Base-by-base conservation (phyloP, 2,888 invertebrate genomes). In the Sthenelais limicola region DNA sequence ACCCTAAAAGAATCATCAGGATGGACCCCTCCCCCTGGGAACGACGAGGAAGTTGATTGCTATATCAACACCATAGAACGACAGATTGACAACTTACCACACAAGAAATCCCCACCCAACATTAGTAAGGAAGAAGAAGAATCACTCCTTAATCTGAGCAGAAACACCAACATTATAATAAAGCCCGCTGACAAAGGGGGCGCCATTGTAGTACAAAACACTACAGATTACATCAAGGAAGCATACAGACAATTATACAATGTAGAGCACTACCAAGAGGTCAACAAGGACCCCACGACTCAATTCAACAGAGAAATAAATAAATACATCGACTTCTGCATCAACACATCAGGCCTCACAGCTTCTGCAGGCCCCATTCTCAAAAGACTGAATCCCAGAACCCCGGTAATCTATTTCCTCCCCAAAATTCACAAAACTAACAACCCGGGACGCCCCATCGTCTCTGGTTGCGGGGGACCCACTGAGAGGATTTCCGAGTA, bases 161-260 rank as follows among this genome's bases (percentile, higher is more conserved):
- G 33, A 1, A n/a, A 56, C 18, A 1, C 12, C 26, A 28, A 32
- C 32, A 5, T 56, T 15, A 32, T 56, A 5, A 56, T 56, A 7
- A 28, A 28, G 32, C 7, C 26, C 4, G 56, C 56, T 12, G 56
- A 56, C 32, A 56, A 56, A 56, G 56, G 56, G 28, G 56, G 56
- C 12, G 56, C 56, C 5, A 28, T 56, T 33, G 56, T 56, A 15
- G 3, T 56, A 1, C 12, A 15, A 21, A 33, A 32, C 56, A 28
- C 30, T 1, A 28, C 18, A 18, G 1, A 5, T 4, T 56, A 56
- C 56, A 28, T 32, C 4, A 12, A 3, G 1, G 56, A 56, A 21
- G 56, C 30, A 2, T 21, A 30, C 56, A 5, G 56, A 1, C 56
- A 56, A 56, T n/a, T 56, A 12, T 21, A 12, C 32, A 32, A 56